Percentiles rank a stretch among this genome's conserved stretches.
phyloP scores from a whole-genome alignment of 1,140 invertebrate genomes.

The Acyrthosiphon pisum region DNA sequence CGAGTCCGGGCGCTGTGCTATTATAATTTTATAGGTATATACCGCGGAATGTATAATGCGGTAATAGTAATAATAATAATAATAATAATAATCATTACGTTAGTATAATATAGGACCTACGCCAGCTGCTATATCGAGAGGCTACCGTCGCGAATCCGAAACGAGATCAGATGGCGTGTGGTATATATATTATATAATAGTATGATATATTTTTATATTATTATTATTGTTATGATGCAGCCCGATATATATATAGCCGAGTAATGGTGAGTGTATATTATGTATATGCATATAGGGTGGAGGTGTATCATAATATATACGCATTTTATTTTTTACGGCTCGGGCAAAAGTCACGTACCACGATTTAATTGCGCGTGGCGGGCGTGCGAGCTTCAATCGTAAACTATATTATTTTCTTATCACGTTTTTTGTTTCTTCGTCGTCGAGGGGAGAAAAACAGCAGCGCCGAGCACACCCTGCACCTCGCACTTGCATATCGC shows the following conservation, averaged over 20 bases:
- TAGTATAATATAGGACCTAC: not conserved
- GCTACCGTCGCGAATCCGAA: not conserved
- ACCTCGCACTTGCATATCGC: not conserved
- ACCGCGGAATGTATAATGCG: not conserved
- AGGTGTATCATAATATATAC: too few relatives aligned
- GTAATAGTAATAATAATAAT: too few relatives aligned
- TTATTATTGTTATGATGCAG: not conserved
- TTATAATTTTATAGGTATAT: not conserved
- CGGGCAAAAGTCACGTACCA: slow-evolving; percentile 49
- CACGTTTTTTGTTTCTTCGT: slow-evolving; percentile 35
- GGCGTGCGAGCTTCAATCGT: slow-evolving; percentile 29
- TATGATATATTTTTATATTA: not conserved
- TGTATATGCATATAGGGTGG: not conserved
- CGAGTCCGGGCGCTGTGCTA: not conserved
- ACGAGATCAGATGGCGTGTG: not conserved
- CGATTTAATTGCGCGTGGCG: slow-evolving; percentile 49
- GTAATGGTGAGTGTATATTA: not conserved
- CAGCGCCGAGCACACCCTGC: not conserved
- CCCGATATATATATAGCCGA: not conserved
- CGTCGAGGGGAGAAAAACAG: slow-evolving; percentile 34
- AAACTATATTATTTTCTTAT: slow-evolving; percentile 54
- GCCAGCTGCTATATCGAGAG: not conserved
- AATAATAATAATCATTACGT: too few relatives aligned
- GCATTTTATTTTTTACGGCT: not conserved
- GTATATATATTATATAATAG: not conserved